Conservation (phyloP, 2,888 invertebrate genomes). For the Mesoligia furuncula region DNA sequence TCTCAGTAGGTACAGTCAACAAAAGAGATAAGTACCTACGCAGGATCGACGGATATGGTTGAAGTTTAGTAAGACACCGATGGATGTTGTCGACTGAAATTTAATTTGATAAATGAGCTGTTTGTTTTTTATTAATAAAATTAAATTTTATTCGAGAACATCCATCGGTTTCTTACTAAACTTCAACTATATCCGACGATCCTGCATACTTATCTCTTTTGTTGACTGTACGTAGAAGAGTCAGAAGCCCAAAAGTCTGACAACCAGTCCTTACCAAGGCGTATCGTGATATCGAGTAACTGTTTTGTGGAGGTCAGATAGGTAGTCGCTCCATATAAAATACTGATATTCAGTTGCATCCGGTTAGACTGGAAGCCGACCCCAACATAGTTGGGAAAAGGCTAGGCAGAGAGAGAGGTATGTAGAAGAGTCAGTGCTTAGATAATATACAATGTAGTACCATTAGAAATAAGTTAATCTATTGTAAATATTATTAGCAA, state of each 20-base stretch:
- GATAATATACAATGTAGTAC: too few species aligned
- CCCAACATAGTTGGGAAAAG: not conserved
- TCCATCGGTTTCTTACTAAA: too few species aligned
- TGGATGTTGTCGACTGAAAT: too few species aligned
- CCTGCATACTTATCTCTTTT: too few species aligned
- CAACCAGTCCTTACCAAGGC: not conserved
- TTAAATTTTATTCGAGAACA: too few species aligned
- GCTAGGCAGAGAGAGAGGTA: not conserved
- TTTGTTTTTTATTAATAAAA: too few species aligned
- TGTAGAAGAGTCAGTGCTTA: not conserved
- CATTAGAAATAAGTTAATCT: not conserved
- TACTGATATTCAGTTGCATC: not conserved
- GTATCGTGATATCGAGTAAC: not conserved
- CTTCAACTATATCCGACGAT: too few species aligned
- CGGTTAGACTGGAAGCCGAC: not conserved
- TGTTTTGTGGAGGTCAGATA: not conserved
- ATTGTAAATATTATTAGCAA: not conserved
- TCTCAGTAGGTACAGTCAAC: not conserved
- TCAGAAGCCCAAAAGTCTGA: not conserved
- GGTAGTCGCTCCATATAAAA: not conserved
- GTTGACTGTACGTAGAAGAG: not conserved
- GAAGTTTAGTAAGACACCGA: too few species aligned
- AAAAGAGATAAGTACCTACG: too few species aligned
- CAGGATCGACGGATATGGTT: too few species aligned
- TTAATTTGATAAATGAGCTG: too few species aligned